Conservation (phyloP, 2,113 vertebrate genomes). For the Aramus guarauna region DNA sequence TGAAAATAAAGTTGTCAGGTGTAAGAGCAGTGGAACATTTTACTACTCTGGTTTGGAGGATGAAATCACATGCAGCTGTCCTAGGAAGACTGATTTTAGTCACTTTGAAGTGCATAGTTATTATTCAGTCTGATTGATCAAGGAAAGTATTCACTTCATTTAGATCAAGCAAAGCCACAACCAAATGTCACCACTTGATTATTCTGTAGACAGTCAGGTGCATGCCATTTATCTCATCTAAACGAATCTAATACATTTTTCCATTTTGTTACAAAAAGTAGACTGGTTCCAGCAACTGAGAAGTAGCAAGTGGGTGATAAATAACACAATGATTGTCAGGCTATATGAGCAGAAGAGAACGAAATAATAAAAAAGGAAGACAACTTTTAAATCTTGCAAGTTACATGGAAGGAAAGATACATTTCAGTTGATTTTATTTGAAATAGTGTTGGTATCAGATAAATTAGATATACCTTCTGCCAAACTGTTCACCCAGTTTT, state of each 20-base stretch:
- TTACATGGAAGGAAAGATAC: background rate
- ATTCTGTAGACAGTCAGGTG: background rate
- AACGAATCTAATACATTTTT: background rate
- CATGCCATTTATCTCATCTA: background rate
- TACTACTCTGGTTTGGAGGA: constrained; percentile 12
- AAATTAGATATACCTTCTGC: background rate
- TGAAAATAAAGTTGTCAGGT: constrained; percentile 53
- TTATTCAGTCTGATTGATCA: constrained; percentile 64
- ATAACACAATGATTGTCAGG: constrained; percentile 1
- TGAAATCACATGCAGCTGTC: background rate
- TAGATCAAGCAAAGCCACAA: constrained; percentile 24
- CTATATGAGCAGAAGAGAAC: background rate
- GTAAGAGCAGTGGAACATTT: constrained; percentile 5
- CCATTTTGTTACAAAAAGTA: constrained; percentile 26
- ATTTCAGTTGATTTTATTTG: background rate
- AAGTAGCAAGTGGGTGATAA: constrained; percentile 32
- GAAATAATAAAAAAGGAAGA: constrained; percentile 17
- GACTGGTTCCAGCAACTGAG: background rate
- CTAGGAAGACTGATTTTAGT: constrained; percentile 29
- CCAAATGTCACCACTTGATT: background rate
- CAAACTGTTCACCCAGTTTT: background rate
- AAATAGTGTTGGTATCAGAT: background rate
- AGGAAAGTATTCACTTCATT: constrained; percentile 46
- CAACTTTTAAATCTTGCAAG: background rate
- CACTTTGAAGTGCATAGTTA: constrained; percentile 20